Evolutionary conservation across 2,888 invertebrate genomes (phyloP).

Genomic region (Muschampia staudingeri): DNA sequence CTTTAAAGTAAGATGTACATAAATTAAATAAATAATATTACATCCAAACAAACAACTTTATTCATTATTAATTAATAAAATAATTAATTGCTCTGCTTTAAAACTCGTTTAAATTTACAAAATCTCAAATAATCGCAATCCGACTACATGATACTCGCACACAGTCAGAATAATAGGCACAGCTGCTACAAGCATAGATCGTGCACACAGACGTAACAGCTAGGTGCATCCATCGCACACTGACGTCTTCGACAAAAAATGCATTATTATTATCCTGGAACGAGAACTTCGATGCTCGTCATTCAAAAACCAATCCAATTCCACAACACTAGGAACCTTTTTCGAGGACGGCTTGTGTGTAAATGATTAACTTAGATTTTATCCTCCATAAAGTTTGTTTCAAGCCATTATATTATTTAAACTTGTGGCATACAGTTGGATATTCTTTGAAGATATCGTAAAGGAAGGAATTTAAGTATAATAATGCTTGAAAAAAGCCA

Average conservation of each 20-base stretch:
- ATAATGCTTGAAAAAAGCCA: constrained; percentile 85
- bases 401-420: constrained; percentile 70
- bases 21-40: no score
- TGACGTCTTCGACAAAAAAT: constrained; percentile 86
- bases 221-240: constrained; percentile 85
- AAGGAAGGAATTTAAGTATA: constrained; percentile 83
- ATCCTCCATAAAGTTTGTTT: constrained; percentile 72
- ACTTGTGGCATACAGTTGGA: constrained; percentile 66
- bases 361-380: constrained; percentile 88
- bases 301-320: constrained; percentile 73
- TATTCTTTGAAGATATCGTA: constrained; percentile 66
- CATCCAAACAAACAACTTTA: no score
- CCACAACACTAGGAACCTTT: constrained; percentile 27
- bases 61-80: no score
- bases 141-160: constrained; percentile 77
- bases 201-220: constrained; percentile 72
- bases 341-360: constrained; percentile 59
- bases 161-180: constrained; percentile 79
- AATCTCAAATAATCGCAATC: constrained; percentile 77
- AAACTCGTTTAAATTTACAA: not conserved
- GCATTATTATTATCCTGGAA: constrained; percentile 89
- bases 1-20: no score
- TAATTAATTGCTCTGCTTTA: not conserved
- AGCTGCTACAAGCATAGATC: constrained; percentile 88
- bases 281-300: constrained; percentile 74